phyloP scores from a whole-genome alignment of 2,797 vertebrate species.

The Pitangus sulphuratus region DNA sequence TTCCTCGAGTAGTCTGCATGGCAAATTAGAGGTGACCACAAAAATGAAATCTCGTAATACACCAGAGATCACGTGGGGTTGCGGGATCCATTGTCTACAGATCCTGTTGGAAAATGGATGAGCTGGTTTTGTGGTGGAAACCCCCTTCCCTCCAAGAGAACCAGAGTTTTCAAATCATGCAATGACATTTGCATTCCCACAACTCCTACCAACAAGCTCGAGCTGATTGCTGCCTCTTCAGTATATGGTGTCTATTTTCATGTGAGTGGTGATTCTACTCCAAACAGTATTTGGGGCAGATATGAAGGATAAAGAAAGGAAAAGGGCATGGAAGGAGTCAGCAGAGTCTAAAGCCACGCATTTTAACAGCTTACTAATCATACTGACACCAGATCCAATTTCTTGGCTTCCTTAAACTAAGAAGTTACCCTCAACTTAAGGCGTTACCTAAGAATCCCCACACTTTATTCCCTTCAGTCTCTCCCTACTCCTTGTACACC shows the following conservation, averaged over 20 bases:
- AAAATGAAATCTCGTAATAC: neutral
- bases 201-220: neutral
- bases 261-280: neutral
- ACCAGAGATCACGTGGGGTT: neutral
- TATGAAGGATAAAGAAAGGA: neutral
- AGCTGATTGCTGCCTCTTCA: neutral
- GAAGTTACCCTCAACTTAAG: neutral
- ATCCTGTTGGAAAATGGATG: neutral
- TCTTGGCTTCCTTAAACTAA: neutral
- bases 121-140: constrained; percentile 12
- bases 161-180: constrained; percentile 9
- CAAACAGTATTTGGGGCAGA: neutral
- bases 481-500: neutral
- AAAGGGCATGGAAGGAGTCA: neutral
- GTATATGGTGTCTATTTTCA: neutral
- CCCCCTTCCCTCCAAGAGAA: neutral
- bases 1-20: neutral
- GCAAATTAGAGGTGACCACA: constrained; percentile 21
- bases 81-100: constrained; percentile 32
- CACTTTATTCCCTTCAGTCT: neutral
- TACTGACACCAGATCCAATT: neutral
- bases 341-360: neutral
- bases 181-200: neutral
- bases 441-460: neutral
- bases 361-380: neutral